Evolutionary conservation across 2,113 vertebrate species (phyloP).

Genomic region (Podarcis muralis): DNA sequence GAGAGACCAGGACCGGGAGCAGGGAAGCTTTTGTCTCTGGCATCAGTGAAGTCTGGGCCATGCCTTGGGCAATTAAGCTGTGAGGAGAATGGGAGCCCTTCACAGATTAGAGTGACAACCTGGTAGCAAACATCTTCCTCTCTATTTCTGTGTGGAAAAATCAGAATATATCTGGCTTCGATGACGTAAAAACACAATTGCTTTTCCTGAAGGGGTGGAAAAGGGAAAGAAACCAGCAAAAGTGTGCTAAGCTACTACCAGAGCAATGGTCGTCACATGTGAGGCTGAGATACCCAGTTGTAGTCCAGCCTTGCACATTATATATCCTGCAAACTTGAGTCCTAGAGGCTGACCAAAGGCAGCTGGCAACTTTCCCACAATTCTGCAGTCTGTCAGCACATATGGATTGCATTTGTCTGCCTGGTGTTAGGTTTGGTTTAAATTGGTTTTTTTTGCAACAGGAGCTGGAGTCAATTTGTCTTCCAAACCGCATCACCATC

Average conservation of each 20-base stretch:
- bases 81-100: not conserved
- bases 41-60: not conserved
- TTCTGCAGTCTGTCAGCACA: not conserved
- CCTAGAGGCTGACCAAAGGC: not conserved
- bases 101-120: not conserved
- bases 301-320: not conserved
- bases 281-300: not conserved
- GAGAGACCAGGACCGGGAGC: not conserved
- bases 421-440: not conserved
- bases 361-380: not conserved
- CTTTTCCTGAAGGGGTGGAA: not conserved
- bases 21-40: not conserved
- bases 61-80: fast-evolving
- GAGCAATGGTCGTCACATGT: not conserved
- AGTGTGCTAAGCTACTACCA: not conserved
- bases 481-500: slow-evolving; percentile 39
- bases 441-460: slow-evolving; percentile 23
- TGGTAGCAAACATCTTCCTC: not conserved
- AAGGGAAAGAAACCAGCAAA: not conserved
- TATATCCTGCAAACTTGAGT: fast-evolving
- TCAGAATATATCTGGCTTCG: not conserved
- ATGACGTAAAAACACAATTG: not conserved
- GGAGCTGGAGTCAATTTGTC: slow-evolving; percentile 28
- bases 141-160: not conserved
- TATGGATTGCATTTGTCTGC: slow-evolving; percentile 5